Evolutionary conservation across 35 echinoderm and acorn worm genomes (phyloP).

Genomic region (Heliocidaris tuberculata): DNA sequence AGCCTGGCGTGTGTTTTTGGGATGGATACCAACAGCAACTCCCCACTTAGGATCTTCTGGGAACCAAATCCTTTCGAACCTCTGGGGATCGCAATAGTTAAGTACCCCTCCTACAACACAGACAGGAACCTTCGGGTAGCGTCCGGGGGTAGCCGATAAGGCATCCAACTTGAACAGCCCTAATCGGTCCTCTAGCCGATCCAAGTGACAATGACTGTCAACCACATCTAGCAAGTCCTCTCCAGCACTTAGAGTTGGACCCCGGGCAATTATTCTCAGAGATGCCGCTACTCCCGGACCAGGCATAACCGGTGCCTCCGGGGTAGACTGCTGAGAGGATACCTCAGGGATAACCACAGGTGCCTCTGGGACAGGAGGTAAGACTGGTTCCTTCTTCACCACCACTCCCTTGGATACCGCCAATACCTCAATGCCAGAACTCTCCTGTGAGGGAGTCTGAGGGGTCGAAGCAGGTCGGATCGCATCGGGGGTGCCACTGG

Average conservation of each 20-base stretch:
- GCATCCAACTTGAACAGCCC: neutral
- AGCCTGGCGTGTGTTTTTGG: neutral
- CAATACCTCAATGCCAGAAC: too few species aligned
- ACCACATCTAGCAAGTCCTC: neutral
- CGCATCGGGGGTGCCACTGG: too few species aligned
- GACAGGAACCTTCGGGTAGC: neutral
- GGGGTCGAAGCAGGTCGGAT: too few species aligned
- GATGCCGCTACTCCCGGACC: neutral
- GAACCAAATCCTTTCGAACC: neutral
- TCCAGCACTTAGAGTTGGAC: neutral
- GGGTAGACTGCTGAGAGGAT: too few species aligned
- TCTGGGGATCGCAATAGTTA: constrained; percentile 37
- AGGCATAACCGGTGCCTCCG: neutral
- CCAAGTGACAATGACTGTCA: constrained; percentile 36
- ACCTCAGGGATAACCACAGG: neutral
- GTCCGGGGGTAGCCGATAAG: neutral
- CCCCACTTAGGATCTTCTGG: neutral
- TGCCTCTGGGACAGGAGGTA: neutral
- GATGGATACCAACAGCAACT: neutral
- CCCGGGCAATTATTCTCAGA: neutral
- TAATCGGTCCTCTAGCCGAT: neutral
- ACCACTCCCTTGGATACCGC: too few species aligned
- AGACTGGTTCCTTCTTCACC: neutral
- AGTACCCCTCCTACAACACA: neutral
- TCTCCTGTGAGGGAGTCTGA: too few species aligned